Evolutionary conservation across 2,113 vertebrate genomes (phyloP).

Genomic region (Corythoichthys intestinalis): DNA sequence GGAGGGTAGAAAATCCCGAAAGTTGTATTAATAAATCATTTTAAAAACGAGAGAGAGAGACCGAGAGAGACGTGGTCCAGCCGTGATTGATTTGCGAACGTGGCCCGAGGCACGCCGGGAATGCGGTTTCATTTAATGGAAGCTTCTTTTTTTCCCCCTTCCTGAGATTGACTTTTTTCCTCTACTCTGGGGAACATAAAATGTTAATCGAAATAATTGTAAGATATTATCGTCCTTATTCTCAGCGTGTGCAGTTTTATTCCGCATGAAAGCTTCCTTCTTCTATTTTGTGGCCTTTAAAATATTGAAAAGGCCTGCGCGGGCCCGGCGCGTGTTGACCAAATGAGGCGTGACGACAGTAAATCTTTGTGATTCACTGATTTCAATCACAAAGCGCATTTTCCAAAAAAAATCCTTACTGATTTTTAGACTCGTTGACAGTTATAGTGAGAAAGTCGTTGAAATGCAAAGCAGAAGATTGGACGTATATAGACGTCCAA

Average conservation of each 20-base stretch:
- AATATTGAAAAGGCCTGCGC: conserved; percentile 66
- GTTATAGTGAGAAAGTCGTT: no score
- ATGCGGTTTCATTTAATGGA: conserved; percentile 7
- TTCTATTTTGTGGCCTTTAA: conserved; percentile 57
- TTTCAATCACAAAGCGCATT: conserved; percentile 57
- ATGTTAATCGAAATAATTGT: background rate
- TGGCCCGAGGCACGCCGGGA: conserved; percentile 7
- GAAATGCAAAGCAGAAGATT: no score
- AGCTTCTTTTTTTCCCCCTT: background rate
- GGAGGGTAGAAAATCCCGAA: background rate
- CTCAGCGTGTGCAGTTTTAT: background rate
- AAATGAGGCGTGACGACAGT: conserved; percentile 43
- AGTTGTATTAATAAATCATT: background rate
- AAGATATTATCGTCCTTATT: background rate
- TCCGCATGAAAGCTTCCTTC: background rate
- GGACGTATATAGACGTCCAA: no score
- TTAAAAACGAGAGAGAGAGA: background rate
- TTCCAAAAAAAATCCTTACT: background rate
- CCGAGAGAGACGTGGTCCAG: background rate
- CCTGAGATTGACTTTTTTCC: background rate
- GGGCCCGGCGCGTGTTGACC: conserved; percentile 46
- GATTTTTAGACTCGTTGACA: no score
- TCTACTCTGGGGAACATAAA: background rate
- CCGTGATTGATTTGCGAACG: conserved; percentile 10
- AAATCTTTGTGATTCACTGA: conserved; percentile 69